Percentiles rank a stretch among this genome's conserved stretches.
These are phyloP conservation scores for Danio choprae DNA, from an alignment of 2,797 vertebrate species.

Conservation along the genomic window DNA sequence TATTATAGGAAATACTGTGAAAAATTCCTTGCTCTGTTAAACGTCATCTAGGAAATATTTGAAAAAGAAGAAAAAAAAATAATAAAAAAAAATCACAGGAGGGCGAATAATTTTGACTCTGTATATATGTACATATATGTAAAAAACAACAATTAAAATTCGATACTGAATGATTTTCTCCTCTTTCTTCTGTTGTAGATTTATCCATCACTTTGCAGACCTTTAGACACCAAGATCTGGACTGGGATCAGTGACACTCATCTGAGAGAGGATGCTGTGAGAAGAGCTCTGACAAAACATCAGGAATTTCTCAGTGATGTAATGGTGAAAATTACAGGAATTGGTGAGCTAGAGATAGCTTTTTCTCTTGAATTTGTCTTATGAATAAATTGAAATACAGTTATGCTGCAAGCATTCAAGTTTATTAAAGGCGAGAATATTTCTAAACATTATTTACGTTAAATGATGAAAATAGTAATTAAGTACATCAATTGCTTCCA, in stretches of 20 bases:
- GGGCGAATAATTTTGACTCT: too few relatives aligned
- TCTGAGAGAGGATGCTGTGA: not conserved
- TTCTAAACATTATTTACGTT: not conserved
- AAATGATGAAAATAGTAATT: not conserved
- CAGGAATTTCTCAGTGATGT: not conserved
- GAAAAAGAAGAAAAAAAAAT: too few relatives aligned
- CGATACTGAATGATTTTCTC: not conserved
- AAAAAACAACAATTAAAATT: too few relatives aligned
- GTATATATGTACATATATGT: too few relatives aligned
- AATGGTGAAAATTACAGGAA: constrained; percentile 8
- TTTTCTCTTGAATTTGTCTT: not conserved
- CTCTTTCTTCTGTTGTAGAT: constrained; percentile 16
- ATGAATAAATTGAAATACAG: not conserved
- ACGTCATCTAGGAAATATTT: too few relatives aligned
- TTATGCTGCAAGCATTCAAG: not conserved
- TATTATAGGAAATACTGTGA: too few relatives aligned
- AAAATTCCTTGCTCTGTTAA: too few relatives aligned
- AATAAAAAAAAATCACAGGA: too few relatives aligned
- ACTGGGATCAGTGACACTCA: not conserved
- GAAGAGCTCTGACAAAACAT: constrained; percentile 30
- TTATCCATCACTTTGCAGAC: constrained; percentile 25
- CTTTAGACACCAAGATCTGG: constrained; percentile 6
- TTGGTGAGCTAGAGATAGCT: constrained; percentile 12
- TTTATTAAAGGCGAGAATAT: not conserved
- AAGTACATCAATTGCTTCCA: not conserved